Evolutionary conservation across 2,113 vertebrate genomes (phyloP).

Genomic region (Colaptes auratus): DNA sequence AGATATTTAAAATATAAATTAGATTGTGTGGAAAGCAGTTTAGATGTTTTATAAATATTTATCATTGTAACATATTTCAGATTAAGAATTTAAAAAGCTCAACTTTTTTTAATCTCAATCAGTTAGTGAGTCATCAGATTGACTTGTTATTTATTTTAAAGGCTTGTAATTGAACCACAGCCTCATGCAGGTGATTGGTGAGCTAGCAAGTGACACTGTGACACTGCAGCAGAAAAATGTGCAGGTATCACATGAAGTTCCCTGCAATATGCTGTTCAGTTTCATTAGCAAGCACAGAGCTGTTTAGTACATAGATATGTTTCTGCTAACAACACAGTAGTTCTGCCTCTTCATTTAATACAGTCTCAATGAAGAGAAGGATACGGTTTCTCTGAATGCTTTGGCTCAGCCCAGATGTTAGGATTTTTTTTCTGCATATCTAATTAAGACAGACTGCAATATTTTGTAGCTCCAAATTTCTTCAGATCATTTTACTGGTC

Average conservation of each 20-base stretch:
- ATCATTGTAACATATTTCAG: not conserved
- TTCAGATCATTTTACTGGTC: not conserved
- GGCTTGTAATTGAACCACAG: not conserved
- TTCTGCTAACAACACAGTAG: not conserved
- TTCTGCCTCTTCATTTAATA: not conserved
- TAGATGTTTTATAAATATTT: conserved; percentile 36
- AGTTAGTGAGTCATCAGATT: not conserved
- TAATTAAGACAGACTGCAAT: not conserved
- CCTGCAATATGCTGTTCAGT: not conserved
- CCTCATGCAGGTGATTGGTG: not conserved
- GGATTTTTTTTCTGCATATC: not conserved
- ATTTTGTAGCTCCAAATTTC: not conserved
- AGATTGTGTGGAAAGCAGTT: not conserved
- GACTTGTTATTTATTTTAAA: conserved; percentile 6
- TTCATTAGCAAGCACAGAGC: not conserved
- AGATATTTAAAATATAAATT: not conserved
- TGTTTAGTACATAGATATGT: not conserved
- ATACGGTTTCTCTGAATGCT: not conserved
- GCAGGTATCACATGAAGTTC: not conserved
- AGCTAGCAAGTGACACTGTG: not conserved
- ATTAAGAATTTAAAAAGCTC: conserved; percentile 35
- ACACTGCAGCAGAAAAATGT: not conserved
- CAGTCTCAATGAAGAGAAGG: not conserved
- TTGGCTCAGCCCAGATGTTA: not conserved
- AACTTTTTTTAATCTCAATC: not conserved